Evolutionary conservation across 2,113 vertebrate species (phyloP).

Genomic region (Rafetus swinhoei): DNA sequence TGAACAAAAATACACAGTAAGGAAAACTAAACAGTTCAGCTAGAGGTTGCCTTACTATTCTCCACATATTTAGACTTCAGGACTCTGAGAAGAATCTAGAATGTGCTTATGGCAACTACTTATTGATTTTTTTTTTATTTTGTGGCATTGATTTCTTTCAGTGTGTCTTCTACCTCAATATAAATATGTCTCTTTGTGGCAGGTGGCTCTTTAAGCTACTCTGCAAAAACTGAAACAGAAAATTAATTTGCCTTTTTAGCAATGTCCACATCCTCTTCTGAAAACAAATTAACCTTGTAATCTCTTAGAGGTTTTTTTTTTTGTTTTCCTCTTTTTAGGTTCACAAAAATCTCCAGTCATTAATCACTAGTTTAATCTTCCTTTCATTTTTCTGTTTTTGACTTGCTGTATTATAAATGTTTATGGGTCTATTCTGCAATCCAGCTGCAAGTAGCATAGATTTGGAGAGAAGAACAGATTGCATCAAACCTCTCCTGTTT

Average conservation of each 20-base stretch:
- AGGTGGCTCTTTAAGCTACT: neutral
- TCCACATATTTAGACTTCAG: neutral
- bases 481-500: neutral
- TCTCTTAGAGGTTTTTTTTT: neutral
- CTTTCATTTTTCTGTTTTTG: constrained; percentile 48
- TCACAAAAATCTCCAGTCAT: constrained; percentile 16
- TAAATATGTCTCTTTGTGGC: constrained; percentile 25
- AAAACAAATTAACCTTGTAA: constrained; percentile 54
- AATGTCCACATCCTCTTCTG: constrained; percentile 6
- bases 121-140: neutral
- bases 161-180: constrained; percentile 14
- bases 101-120: neutral
- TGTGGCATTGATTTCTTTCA: neutral
- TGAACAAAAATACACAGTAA: neutral
- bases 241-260: constrained; percentile 21
- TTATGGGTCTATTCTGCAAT: neutral
- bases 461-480: neutral
- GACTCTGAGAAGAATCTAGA: neutral
- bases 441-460: neutral
- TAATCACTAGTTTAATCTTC: constrained; percentile 49
- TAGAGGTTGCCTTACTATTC: neutral
- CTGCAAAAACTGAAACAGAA: constrained; percentile 12
- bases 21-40: neutral
- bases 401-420: neutral
- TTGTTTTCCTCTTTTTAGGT: constrained; percentile 27